A percentile compares a stretch with the other conserved stretches of the same genome.
phyloP scores from a whole-genome alignment of 2,797 vertebrate genomes.

The Callimico goeldii region DNA sequence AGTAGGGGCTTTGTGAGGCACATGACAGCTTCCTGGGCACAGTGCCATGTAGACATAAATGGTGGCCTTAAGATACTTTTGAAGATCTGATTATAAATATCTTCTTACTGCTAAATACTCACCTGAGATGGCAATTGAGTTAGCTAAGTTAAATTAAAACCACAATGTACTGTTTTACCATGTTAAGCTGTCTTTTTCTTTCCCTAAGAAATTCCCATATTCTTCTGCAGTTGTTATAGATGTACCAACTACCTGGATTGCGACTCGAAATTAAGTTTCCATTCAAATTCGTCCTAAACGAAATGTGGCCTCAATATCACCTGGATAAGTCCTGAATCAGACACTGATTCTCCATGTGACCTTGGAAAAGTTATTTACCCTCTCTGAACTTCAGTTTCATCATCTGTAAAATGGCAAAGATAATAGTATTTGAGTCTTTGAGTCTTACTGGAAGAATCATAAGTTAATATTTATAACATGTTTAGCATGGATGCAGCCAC shows the following conservation, averaged over 20 bases:
- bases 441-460: not conserved
- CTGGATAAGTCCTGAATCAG: not conserved
- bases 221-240: constrained; percentile 19
- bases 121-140: constrained; percentile 1
- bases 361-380: not conserved
- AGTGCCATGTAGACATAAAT: constrained; percentile 14
- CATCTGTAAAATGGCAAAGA: not conserved
- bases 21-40: constrained; percentile 3
- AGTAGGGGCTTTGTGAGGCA: constrained; percentile 2
- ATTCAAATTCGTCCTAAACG: constrained; percentile 14
- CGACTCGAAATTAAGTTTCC: not conserved
- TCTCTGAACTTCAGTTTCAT: not conserved
- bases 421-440: not conserved
- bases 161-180: not conserved
- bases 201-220: constrained; percentile 13
- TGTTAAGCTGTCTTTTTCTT: constrained; percentile 12
- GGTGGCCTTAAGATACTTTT: not conserved
- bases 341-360: not conserved
- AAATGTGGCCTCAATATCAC: not conserved
- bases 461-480: not conserved
- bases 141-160: constrained; percentile 37
- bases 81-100: constrained; percentile 35
- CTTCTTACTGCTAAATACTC: constrained; percentile 42
- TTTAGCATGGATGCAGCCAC: not conserved
- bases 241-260: not conserved